Evolutionary conservation across 2,888 invertebrate genomes (phyloP).

Genomic region (Rambutsinella grinnellia): DNA sequence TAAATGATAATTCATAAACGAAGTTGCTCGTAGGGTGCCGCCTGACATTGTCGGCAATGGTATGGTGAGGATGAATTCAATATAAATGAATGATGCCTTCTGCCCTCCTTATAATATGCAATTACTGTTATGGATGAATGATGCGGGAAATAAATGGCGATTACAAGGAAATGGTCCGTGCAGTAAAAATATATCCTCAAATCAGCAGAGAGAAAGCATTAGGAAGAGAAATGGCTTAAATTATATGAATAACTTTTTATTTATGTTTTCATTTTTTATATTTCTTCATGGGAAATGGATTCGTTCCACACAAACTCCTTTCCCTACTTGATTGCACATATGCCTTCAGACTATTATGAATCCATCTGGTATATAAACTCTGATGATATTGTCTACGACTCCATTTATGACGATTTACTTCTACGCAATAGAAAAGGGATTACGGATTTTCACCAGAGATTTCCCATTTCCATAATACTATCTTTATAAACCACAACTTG

Average conservation of each 20-base stretch:
- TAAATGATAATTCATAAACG: too few relatives aligned
- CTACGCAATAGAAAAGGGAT: neutral
- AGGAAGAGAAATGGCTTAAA: too few relatives aligned
- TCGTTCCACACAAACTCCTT: constrained; percentile 3
- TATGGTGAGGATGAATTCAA: neutral
- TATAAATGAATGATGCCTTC: neutral
- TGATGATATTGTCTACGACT: too few relatives aligned
- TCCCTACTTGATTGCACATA: neutral
- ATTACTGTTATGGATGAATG: neutral
- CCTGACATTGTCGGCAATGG: neutral
- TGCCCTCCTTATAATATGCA: neutral
- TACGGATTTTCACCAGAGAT: too few relatives aligned
- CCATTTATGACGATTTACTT: neutral
- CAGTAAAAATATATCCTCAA: neutral
- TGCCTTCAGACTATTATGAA: neutral
- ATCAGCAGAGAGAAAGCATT: too few relatives aligned
- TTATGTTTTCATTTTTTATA: constrained; percentile 19
- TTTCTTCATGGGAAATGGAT: constrained; percentile 13
- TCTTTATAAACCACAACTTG: neutral
- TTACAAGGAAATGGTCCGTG: constrained; percentile 11
- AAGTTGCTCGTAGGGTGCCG: too few relatives aligned
- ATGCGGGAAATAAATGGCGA: constrained; percentile 4
- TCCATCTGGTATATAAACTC: constrained; percentile 1
- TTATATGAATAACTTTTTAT: constrained; percentile 3
- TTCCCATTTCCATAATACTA: too few relatives aligned